phyloP scores from a whole-genome alignment of 2,113 vertebrate species.

The Periophthalmus modestus region DNA sequence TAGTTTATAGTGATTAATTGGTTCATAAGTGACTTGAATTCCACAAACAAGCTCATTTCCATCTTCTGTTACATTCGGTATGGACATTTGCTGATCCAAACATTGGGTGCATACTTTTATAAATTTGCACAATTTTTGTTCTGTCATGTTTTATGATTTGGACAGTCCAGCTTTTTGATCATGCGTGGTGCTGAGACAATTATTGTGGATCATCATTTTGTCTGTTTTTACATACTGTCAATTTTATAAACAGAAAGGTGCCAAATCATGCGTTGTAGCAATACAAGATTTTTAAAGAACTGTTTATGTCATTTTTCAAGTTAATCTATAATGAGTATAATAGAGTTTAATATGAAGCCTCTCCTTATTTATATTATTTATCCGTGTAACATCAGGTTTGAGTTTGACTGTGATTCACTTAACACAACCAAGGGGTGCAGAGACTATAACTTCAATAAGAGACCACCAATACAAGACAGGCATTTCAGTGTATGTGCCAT shows the following conservation, averaged over 20 bases:
- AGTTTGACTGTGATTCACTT: not conserved
- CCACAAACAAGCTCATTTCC: not conserved
- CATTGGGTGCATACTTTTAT: not conserved
- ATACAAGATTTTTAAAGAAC: constrained; percentile 25
- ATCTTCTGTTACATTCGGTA: not conserved
- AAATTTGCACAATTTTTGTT: constrained; percentile 36
- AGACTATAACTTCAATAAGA: not conserved
- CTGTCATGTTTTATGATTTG: constrained; percentile 22
- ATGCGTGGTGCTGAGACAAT: constrained; percentile 33
- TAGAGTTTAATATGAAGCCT: not conserved
- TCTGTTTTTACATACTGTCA: constrained; percentile 18
- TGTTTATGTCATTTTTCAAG: constrained; percentile 20
- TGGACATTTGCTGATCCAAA: not conserved
- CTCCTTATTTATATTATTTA: not conserved
- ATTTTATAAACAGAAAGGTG: constrained; percentile 36
- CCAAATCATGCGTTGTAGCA: constrained; percentile 30
- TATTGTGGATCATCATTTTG: constrained; percentile 4
- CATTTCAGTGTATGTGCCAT: not conserved
- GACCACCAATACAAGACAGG: not conserved
- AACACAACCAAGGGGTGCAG: not conserved
- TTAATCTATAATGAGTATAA: not conserved
- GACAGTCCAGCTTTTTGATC: constrained; percentile 30
- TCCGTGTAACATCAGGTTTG: not conserved
- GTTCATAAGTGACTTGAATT: not conserved
- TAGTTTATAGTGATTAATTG: not conserved